Conservation (phyloP, 2,888 invertebrate species). For the Zele albiditarsus region DNA sequence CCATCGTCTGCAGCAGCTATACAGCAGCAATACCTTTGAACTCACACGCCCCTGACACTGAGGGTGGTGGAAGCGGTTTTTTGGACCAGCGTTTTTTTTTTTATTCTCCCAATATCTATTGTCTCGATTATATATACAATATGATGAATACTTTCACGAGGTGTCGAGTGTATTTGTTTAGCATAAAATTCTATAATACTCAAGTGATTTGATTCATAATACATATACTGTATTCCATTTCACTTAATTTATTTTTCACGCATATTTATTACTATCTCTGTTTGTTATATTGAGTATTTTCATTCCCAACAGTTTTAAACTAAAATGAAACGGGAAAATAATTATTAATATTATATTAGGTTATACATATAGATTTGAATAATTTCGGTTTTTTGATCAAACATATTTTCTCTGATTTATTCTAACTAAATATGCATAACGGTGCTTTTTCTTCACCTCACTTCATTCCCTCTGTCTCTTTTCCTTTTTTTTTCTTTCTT, state of each 20-base stretch:
- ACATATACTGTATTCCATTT: not conserved
- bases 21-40: constrained; percentile 56
- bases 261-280: not conserved
- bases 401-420: constrained; percentile 1
- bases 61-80: constrained; percentile 67
- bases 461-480: not conserved
- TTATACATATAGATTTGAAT: not conserved
- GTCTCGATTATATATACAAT: constrained; percentile 22
- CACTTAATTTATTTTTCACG: not conserved
- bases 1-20: not conserved
- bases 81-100: constrained; percentile 30
- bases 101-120: constrained; percentile 16
- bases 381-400: not conserved
- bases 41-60: constrained; percentile 66
- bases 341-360: not conserved
- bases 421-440: constrained; percentile 27
- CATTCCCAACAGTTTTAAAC: not conserved
- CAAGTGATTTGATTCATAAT: constrained; percentile 23
- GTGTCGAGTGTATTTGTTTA: constrained; percentile 15
- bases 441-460: constrained; percentile 3
- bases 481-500: not conserved
- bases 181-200: not conserved
- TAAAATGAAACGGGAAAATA: not conserved
- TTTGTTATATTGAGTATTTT: not conserved
- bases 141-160: not conserved